phyloP scores from a whole-genome alignment of 2,113 vertebrate genomes.

The Ginglymostoma cirratum region DNA sequence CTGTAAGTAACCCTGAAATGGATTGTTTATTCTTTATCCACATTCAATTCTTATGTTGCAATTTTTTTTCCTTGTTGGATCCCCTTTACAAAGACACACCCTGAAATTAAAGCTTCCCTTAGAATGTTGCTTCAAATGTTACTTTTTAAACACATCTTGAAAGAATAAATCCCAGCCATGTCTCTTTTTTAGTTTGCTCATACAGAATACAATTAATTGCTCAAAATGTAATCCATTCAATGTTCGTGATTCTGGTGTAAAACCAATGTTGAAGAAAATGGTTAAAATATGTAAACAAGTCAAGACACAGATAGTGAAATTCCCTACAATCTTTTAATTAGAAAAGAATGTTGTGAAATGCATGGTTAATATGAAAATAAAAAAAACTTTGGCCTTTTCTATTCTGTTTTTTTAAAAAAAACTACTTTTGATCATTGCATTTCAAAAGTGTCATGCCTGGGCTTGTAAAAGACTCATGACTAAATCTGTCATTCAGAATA shows the following conservation, averaged over 20 bases:
- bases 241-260: neutral
- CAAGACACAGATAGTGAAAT: neutral
- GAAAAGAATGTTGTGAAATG: slow-evolving; percentile 19
- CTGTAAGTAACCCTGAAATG: neutral
- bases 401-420: neutral
- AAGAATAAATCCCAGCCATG: neutral
- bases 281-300: neutral
- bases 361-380: neutral
- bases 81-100: too few species aligned
- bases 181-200: neutral
- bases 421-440: neutral
- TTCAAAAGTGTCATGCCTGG: neutral
- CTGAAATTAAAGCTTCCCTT: neutral
- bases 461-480: neutral
- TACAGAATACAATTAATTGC: neutral
- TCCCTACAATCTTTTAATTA: neutral
- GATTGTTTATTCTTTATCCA: neutral
- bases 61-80: neutral
- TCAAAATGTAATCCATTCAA: neutral
- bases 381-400: neutral
- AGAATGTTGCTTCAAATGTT: neutral
- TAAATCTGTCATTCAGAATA: neutral
- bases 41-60: neutral
- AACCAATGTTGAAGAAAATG: neutral
- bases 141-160: neutral